Percentiles rank a stretch among this genome's conserved stretches.
Evolutionary conservation across 2,113 vertebrate genomes (phyloP).

Genomic region (Xenopus tropicalis): DNA sequence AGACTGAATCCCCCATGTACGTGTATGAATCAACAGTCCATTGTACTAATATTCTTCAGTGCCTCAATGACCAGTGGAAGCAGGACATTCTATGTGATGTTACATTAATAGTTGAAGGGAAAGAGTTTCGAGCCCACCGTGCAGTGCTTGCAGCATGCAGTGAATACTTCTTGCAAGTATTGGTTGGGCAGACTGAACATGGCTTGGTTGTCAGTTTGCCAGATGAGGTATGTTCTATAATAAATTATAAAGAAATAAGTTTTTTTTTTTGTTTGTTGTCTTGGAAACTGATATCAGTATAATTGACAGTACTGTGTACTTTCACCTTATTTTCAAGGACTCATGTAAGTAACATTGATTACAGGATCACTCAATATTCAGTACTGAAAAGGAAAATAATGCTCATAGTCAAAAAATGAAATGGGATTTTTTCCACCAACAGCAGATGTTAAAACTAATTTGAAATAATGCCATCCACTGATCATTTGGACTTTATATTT

Average conservation of each 20-base stretch:
- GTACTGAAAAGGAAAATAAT: too few species aligned
- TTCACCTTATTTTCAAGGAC: neutral
- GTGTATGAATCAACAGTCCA: conserved; percentile 99
- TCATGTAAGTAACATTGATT: too few species aligned
- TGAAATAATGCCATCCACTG: too few species aligned
- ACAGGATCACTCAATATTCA: too few species aligned
- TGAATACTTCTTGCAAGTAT: conserved; percentile 94
- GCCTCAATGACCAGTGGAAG: conserved; percentile 98
- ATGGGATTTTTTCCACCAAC: too few species aligned
- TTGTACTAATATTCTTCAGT: conserved; percentile 98
- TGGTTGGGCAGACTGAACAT: conserved; percentile 92
- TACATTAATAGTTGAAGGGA: conserved; percentile 92
- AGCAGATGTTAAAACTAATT: too few species aligned
- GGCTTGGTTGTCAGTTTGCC: conserved; percentile 92
- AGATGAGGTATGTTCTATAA: conserved; percentile 78
- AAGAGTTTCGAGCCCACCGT: conserved; percentile 96
- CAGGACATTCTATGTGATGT: conserved; percentile 99
- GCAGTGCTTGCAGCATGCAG: conserved; percentile 97
- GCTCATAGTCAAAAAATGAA: too few species aligned
- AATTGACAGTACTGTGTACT: neutral
- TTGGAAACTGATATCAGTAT: neutral
- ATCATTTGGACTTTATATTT: too few species aligned
- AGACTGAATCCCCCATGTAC: conserved; percentile 99
- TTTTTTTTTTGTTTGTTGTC: neutral
- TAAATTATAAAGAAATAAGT: neutral